Evolutionary conservation across 2,113 vertebrate species (phyloP), one percentile per base, ranked within the genome.

Genomic region (Campylomormyrus numenius): DNA sequence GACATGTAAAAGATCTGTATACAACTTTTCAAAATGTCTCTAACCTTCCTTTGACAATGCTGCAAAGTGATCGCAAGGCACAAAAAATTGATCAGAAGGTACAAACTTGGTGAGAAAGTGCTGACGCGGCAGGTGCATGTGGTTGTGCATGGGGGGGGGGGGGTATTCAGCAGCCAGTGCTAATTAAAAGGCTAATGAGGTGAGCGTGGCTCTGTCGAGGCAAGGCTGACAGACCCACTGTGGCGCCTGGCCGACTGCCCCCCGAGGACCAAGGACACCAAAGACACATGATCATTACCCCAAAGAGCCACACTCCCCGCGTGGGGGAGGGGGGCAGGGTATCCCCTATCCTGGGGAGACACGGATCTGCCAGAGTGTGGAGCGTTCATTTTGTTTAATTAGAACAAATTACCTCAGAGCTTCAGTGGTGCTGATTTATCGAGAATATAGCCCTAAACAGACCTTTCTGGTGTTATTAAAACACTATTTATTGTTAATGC

Each of bases 111-210:
- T 89, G 89, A 91, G 91, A 92, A 94, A 94, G 90, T 92, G 96
- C 95, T 94, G 95, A 95, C 91, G 92, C 45, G 48, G 94, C 94
- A 93, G 89, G 92, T 93, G 92, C 13, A 11, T 13, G 3, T 31
- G 62, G n/a, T 66, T 9, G 24, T 10, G n/a, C 1, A n/a, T 11
- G 58, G 8, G 58, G 84, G 92, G 85, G 85, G 24, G 24, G 84
- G 91, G 92, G 92, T 93, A 94, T 95, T 96, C 94, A 96, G 94
- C 93, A 93, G 94, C 93, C 92, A 88, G 89, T 77, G 93, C 93
- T 95, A 95, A 95, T 96, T 96, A 96, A 95, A 96, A 95, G 95
- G 95, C 93, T 95, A 96, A 96, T 93, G 94, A 95, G 95, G 94
- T 95, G 94, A 96, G 92, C 77, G 89, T 58, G 88, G 87, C 92